These are phyloP conservation scores for Alentia gelatinosa DNA, from an alignment of 2,888 invertebrate species.

Conservation along the genomic window DNA sequence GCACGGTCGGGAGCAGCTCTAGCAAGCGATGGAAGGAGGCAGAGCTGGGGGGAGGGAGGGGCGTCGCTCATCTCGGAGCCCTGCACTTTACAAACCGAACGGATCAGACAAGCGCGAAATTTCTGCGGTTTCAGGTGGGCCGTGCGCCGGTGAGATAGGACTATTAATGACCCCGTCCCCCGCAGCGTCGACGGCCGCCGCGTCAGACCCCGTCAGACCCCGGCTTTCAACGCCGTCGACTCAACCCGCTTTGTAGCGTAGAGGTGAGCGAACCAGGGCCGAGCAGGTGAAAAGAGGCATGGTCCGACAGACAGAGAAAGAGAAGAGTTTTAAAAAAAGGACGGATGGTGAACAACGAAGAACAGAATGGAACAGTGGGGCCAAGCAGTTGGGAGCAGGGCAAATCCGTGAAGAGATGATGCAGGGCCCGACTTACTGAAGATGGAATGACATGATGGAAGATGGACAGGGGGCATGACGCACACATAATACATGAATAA, in stretches of 20 bases:
- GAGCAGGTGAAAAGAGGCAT: background rate
- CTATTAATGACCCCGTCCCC: slow-evolving; percentile 1
- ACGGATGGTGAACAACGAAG: no score
- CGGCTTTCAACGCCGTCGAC: background rate
- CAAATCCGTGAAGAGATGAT: no score
- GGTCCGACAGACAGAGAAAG: no score
- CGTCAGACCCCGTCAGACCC: background rate
- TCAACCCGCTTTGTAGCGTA: background rate
- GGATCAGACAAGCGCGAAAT: slow-evolving; percentile 40
- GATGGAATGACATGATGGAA: no score
- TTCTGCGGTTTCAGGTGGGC: background rate
- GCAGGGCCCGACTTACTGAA: no score
- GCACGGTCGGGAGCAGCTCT: background rate
- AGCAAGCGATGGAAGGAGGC: background rate
- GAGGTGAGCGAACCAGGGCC: background rate
- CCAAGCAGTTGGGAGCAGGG: no score
- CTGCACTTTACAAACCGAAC: slow-evolving; percentile 7
- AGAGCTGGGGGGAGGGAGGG: background rate
- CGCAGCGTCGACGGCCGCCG: background rate
- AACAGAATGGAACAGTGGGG: no score
- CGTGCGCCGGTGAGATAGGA: background rate
- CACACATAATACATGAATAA: no score
- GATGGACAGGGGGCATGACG: no score
- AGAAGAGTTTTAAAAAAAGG: no score
- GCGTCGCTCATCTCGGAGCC: slow-evolving; percentile 1